Conservation (phyloP, 2,797 vertebrate species). For the Enteromius argenteus region DNA sequence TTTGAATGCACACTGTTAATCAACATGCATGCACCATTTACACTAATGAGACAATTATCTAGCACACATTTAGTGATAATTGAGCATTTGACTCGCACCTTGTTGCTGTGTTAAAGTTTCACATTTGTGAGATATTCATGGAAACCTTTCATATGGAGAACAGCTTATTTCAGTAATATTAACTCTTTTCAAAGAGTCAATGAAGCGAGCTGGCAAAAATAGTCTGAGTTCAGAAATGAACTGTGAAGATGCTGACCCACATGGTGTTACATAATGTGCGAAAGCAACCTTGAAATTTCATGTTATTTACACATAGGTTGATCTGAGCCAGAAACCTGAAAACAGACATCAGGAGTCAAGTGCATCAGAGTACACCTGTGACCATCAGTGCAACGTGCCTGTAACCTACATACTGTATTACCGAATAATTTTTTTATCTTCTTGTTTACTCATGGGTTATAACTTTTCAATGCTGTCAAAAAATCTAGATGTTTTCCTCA, state of each 20-base stretch:
- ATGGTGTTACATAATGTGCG: conserved; percentile 23
- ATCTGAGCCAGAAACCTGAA: conserved; percentile 13
- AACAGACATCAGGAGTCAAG: conserved; percentile 18
- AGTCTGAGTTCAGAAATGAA: not conserved
- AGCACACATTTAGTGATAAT: conserved; percentile 23
- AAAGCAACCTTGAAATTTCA: conserved; percentile 9
- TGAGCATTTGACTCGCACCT: conserved; percentile 10
- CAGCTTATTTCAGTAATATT: not conserved
- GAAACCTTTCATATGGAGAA: not conserved
- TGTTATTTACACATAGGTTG: not conserved
- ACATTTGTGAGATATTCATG: not conserved
- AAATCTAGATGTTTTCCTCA: not conserved
- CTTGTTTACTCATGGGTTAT: not conserved
- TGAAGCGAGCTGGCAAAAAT: not conserved
- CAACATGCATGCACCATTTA: conserved; percentile 21
- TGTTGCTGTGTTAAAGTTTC: conserved; percentile 44
- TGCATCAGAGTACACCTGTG: conserved; percentile 37
- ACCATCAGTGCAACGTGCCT: not conserved
- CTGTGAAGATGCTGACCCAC: not conserved
- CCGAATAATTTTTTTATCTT: not conserved
- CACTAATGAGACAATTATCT: conserved; percentile 43
- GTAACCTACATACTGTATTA: not conserved
- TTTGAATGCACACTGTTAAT: conserved; percentile 1
- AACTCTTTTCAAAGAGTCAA: not conserved
- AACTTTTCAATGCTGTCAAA: not conserved